Percentiles rank a stretch among this genome's conserved stretches.
Conservation (phyloP, 1,140 invertebrate species). For the Kradibia gibbosae region DNA sequence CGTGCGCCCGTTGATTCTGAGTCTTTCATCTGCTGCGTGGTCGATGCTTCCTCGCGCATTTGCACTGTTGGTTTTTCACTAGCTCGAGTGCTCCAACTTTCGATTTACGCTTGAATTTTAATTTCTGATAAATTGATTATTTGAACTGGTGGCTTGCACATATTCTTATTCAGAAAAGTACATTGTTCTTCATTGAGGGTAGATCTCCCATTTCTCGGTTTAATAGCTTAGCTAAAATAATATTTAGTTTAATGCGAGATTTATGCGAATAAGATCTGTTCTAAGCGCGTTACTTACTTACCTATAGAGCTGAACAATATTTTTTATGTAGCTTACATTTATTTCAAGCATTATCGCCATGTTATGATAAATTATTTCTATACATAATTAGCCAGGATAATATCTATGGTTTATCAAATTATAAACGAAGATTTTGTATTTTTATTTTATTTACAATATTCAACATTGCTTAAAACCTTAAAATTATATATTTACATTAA, state of each 20-base stretch:
- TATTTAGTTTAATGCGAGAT: not conserved
- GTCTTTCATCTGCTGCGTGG: not conserved
- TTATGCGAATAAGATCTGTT: not conserved
- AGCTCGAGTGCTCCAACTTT: not conserved
- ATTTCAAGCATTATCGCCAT: not conserved
- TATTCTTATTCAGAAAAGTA: not conserved
- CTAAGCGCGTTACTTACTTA: not conserved
- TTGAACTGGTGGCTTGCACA: not conserved
- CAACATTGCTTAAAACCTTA: not conserved
- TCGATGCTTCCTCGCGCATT: not conserved
- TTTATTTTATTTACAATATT: not conserved
- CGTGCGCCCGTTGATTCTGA: not conserved
- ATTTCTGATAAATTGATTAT: not conserved
- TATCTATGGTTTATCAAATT: not conserved
- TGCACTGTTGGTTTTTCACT: not conserved
- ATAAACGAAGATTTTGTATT: not conserved
- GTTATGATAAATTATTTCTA: not conserved
- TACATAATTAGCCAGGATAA: not conserved
- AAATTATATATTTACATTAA: not conserved
- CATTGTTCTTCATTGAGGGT: not conserved
- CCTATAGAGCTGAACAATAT: not conserved
- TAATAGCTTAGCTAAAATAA: not conserved
- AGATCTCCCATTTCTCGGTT: conserved; percentile 1
- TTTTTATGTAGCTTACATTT: conserved; percentile 6
- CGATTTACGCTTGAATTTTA: not conserved